phyloP scores from a whole-genome alignment of 1,140 invertebrate species.

The Megalopta genalis region DNA sequence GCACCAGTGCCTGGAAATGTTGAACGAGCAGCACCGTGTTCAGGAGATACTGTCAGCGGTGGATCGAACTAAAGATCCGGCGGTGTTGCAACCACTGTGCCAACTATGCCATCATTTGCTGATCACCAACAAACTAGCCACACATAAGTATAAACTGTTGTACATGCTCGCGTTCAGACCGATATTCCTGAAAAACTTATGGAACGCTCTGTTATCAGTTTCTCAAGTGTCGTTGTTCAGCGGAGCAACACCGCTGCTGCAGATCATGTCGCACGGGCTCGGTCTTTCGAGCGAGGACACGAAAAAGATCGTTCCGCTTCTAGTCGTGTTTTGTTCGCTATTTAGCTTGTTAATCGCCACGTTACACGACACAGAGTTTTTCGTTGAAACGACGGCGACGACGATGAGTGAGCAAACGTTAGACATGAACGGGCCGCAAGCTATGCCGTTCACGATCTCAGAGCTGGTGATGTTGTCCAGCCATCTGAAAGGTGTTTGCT shows the following conservation, averaged over 20 bases:
- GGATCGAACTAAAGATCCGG: constrained; percentile 82
- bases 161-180: constrained; percentile 93
- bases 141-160: constrained; percentile 91
- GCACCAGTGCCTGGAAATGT: constrained; percentile 81
- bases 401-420: constrained; percentile 35
- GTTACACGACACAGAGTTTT: constrained; percentile 93
- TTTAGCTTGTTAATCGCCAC: constrained; percentile 91
- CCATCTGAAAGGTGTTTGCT: constrained; percentile 89
- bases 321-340: constrained; percentile 92
- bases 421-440: constrained; percentile 69
- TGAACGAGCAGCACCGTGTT: constrained; percentile 85
- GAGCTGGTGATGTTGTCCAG: constrained; percentile 85
- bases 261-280: constrained; percentile 86
- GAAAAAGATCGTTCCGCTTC: constrained; percentile 86
- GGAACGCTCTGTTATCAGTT: constrained; percentile 83
- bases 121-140: constrained; percentile 86
- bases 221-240: constrained; percentile 84
- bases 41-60: constrained; percentile 82
- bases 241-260: constrained; percentile 84
- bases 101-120: constrained; percentile 89
- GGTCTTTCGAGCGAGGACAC: constrained; percentile 84
- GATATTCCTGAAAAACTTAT: constrained; percentile 89
- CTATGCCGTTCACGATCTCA: constrained; percentile 84
- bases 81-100: constrained; percentile 85
- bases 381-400: constrained; percentile 66